phyloP scores from a whole-genome alignment of 35 echinoderm and acorn worm species.

The Anneissia japonica region DNA sequence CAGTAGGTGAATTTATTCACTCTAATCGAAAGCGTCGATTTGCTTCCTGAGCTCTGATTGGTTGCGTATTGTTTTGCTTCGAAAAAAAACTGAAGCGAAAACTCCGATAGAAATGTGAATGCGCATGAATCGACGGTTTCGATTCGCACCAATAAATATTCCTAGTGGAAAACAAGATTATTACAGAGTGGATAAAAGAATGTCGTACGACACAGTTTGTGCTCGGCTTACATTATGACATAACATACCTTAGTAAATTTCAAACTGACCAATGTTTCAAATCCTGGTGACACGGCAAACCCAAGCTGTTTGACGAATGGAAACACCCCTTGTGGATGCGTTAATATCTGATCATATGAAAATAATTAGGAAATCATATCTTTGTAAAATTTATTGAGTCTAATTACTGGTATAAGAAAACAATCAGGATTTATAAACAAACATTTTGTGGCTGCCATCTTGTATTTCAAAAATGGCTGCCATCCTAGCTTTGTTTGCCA shows the following conservation, averaged over 20 bases:
- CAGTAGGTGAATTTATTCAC: too few species aligned
- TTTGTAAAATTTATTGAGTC: too few species aligned
- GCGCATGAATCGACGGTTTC: neutral
- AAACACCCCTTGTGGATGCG: conserved; percentile 57
- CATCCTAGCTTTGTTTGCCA: too few species aligned
- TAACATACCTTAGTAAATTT: conserved; percentile 51
- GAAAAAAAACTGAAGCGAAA: neutral
- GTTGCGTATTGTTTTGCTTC: neutral
- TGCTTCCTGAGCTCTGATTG: too few species aligned
- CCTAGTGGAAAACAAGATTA: neutral
- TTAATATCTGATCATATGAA: conserved; percentile 69
- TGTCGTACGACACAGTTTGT: neutral
- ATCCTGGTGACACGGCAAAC: conserved; percentile 63
- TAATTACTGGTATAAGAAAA: too few species aligned
- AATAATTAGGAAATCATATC: too few species aligned
- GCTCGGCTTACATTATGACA: too few species aligned
- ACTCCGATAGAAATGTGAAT: neutral
- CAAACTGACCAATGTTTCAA: conserved; percentile 52
- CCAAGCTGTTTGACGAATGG: conserved; percentile 71
- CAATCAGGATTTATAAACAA: too few species aligned
- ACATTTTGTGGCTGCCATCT: too few species aligned
- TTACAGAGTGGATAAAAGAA: neutral
- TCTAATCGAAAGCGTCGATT: too few species aligned
- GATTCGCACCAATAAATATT: neutral
- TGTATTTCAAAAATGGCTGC: too few species aligned